phyloP scores from a whole-genome alignment of 2,797 vertebrate genomes.

The Myotis planiceps region DNA sequence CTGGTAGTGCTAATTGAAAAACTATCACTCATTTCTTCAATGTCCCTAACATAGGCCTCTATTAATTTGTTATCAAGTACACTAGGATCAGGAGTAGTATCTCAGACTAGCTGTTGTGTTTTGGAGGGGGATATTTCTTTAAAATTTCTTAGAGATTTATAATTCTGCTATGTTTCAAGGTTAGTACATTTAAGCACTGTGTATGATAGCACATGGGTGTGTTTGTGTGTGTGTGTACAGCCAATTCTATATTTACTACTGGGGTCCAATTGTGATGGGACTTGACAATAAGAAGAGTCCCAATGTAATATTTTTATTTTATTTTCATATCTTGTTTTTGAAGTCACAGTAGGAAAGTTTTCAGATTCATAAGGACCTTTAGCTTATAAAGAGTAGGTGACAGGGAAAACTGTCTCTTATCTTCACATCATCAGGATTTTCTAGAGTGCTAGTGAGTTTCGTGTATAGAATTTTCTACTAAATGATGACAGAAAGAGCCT shows the following conservation, averaged over 20 bases:
- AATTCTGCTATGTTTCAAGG: background rate
- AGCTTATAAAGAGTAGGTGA: background rate
- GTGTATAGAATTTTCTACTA: background rate
- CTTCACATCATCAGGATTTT: background rate
- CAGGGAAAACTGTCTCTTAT: background rate
- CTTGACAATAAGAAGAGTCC: background rate
- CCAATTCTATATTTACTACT: background rate
- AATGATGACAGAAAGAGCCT: background rate
- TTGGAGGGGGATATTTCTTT: background rate
- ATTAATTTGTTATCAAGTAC: slow-evolving; percentile 61
- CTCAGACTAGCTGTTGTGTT: background rate
- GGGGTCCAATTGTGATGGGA: background rate
- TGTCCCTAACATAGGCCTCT: slow-evolving; percentile 26
- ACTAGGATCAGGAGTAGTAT: background rate
- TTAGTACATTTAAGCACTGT: background rate
- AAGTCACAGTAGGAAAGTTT: background rate
- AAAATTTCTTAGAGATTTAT: background rate
- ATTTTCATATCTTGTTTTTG: background rate
- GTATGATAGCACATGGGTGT: background rate
- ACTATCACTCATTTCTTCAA: slow-evolving; percentile 62
- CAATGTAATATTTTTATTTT: background rate
- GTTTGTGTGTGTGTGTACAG: background rate
- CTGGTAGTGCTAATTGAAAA: slow-evolving; percentile 67
- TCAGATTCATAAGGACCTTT: background rate
- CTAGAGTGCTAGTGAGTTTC: background rate